Evolutionary conservation across 2,113 vertebrate species (phyloP).

Genomic region (Bostrychus sinensis): DNA sequence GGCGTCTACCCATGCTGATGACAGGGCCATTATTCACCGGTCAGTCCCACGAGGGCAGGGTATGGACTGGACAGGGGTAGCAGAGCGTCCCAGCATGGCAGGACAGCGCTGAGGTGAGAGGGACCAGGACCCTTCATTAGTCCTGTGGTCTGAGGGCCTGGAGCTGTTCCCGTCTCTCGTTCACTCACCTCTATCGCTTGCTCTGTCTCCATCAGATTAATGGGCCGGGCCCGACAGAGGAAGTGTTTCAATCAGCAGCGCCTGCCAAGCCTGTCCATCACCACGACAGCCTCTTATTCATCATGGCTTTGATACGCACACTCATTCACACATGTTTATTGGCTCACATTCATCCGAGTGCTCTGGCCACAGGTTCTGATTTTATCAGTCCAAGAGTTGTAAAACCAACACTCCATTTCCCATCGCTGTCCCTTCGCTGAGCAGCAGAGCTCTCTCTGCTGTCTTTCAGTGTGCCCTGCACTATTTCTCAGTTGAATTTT

Average conservation of each 20-base stretch:
- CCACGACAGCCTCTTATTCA: conserved; percentile 77
- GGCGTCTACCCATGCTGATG: conserved; percentile 62
- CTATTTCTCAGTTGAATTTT: conserved; percentile 73
- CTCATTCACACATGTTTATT: conserved; percentile 63
- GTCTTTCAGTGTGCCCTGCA: conserved; percentile 39
- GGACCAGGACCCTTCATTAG: conserved; percentile 78
- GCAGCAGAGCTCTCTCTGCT: conserved; percentile 30
- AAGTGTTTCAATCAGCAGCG: conserved; percentile 82
- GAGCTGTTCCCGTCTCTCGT: conserved; percentile 35
- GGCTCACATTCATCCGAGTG: conserved; percentile 37
- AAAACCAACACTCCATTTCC: conserved; percentile 15
- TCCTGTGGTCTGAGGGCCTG: conserved; percentile 60
- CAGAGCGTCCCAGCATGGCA: conserved; percentile 64
- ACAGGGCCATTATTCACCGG: conserved; percentile 81
- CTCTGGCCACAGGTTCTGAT: conserved; percentile 54
- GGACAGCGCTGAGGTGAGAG: conserved; percentile 68
- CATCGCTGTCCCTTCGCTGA: not conserved
- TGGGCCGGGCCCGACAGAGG: conserved; percentile 78
- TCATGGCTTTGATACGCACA: conserved; percentile 65
- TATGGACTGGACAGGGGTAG: conserved; percentile 62
- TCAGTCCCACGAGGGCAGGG: conserved; percentile 71
- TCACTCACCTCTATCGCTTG: conserved; percentile 46
- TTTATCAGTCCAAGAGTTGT: conserved; percentile 56
- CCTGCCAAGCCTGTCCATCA: conserved; percentile 82
- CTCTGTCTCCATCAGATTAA: conserved; percentile 80